phyloP scores from a whole-genome alignment of 2,113 vertebrate species.

The Shinisaurus crocodilurus region DNA sequence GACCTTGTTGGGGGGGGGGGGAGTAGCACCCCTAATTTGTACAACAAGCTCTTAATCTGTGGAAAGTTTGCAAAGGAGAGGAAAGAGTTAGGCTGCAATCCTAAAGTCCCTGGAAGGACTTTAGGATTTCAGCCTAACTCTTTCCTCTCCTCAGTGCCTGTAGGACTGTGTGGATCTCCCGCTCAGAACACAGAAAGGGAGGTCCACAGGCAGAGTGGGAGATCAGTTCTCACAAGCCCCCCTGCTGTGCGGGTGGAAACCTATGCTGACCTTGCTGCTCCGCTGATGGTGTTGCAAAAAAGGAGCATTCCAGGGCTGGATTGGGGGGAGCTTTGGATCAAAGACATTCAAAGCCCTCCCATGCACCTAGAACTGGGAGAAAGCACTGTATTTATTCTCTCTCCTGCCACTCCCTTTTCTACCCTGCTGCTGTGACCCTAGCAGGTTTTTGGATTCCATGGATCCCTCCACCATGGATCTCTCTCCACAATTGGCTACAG shows the following conservation, averaged over 20 bases:
- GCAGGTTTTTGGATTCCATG: neutral
- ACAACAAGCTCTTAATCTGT: neutral
- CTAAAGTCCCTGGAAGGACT: no score
- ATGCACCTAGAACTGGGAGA: neutral
- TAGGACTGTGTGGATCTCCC: no score
- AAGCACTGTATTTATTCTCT: neutral
- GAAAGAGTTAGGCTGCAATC: no score
- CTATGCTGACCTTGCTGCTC: neutral
- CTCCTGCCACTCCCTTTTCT: neutral
- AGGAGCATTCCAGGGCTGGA: neutral
- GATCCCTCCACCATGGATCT: no score
- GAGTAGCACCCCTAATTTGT: neutral
- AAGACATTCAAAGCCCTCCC: neutral
- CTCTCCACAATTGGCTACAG: no score
- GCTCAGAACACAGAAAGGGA: no score
- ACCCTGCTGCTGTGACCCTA: neutral
- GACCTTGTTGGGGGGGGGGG: neutral
- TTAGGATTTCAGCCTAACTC: no score
- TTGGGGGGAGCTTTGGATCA: neutral
- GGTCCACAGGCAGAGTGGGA: neutral
- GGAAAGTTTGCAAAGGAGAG: no score
- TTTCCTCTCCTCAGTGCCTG: no score
- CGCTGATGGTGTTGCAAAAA: neutral
- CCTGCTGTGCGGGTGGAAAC: no score
- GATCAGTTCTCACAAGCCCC: neutral